Percentiles rank a stretch among this genome's conserved stretches.
Conservation (phyloP, 2,888 invertebrate species). For the Bhutanitis thaidina region DNA sequence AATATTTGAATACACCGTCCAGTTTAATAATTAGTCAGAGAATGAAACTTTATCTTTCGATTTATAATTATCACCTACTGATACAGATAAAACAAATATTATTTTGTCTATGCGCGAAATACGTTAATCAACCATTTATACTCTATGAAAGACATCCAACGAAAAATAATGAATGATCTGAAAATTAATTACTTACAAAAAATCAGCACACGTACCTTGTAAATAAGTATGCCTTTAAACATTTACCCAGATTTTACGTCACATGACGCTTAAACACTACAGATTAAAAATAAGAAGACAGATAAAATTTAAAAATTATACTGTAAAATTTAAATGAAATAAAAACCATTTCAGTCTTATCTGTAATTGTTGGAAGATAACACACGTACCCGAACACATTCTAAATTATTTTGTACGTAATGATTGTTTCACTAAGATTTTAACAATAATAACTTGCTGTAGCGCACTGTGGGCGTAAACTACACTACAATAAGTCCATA, state of each 20-base stretch:
- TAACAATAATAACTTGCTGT: conserved; percentile 10
- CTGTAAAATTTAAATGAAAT: conserved; percentile 29
- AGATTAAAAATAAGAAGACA: conserved; percentile 37
- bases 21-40: too few species aligned
- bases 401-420: conserved; percentile 47
- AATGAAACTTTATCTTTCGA: conserved; percentile 1
- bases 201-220: background rate
- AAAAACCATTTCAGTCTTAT: conserved; percentile 52
- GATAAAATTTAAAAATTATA: conserved; percentile 23
- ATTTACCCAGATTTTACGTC: conserved; percentile 2
- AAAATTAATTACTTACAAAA: conserved; percentile 1
- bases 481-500: conserved; percentile 40
- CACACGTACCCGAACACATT: conserved; percentile 31
- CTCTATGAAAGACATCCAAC: conserved; percentile 2
- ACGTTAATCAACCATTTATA: background rate
- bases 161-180: background rate
- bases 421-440: conserved; percentile 39
- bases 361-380: conserved; percentile 38
- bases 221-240: conserved; percentile 1
- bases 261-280: conserved; percentile 5
- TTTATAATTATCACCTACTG: conserved; percentile 6
- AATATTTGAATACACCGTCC: too few species aligned
- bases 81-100: background rate
- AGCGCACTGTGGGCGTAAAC: conserved; percentile 25
- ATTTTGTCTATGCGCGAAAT: background rate